Conservation (phyloP, 2,113 vertebrate species). For the Vimba vimba region DNA sequence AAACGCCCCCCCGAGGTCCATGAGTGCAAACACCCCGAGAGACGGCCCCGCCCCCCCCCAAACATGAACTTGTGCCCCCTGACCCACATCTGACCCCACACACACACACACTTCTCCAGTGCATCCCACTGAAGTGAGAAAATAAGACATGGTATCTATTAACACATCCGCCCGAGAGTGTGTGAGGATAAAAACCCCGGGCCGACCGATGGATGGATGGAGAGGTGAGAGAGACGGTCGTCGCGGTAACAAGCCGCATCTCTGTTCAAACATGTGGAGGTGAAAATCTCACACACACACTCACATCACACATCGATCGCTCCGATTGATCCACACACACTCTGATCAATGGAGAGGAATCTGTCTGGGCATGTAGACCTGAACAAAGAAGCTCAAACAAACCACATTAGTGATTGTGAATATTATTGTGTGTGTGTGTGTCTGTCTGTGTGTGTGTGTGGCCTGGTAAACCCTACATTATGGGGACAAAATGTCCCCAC, state of each 20-base stretch:
- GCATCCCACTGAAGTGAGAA: background rate
- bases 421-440: background rate
- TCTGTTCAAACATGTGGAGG: slow-evolving; percentile 44
- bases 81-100: slow-evolving; percentile 48
- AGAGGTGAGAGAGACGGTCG: slow-evolving; percentile 9
- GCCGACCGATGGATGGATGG: background rate
- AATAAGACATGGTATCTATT: slow-evolving; percentile 33
- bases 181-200: background rate
- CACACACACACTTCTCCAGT: background rate
- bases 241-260: slow-evolving; percentile 12
- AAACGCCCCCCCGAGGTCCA: slow-evolving; percentile 22
- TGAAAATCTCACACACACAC: slow-evolving; percentile 37
- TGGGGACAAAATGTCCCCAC: no score
- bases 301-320: slow-evolving; percentile 33
- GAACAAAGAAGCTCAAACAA: slow-evolving; percentile 1
- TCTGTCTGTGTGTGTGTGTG: background rate
- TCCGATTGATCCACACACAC: slow-evolving; percentile 29
- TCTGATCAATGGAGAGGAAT: slow-evolving; percentile 28
- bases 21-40: background rate
- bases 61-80: slow-evolving; percentile 48
- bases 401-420: background rate
- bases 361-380: slow-evolving; percentile 15
- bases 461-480: no score
- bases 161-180: slow-evolving; percentile 26
- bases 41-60: slow-evolving; percentile 7